Evolutionary conservation across 1,140 invertebrate species (phyloP).

Genomic region (Ceratina calcarata): DNA sequence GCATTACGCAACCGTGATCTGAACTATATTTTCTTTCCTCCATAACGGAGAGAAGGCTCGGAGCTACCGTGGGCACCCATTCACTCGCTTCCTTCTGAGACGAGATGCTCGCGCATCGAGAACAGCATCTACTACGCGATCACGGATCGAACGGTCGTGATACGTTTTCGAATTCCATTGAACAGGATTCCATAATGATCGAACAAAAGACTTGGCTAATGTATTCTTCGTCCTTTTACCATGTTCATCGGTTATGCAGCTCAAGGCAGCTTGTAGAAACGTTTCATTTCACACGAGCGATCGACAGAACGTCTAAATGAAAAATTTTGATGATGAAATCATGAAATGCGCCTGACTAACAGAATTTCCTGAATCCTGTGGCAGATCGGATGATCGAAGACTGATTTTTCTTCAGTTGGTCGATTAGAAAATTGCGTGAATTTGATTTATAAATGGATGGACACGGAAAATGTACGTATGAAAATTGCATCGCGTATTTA

Average conservation of each 20-base stretch:
- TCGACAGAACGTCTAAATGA: background rate
- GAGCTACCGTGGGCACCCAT: conserved; percentile 58
- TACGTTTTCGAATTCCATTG: conserved; percentile 44
- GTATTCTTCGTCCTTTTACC: conserved; percentile 11
- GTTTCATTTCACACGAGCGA: conserved; percentile 29
- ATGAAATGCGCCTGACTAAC: no score
- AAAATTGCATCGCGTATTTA: conserved; percentile 35
- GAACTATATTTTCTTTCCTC: conserved; percentile 63
- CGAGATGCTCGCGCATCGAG: conserved; percentile 33
- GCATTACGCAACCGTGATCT: conserved; percentile 57
- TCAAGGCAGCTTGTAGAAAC: background rate
- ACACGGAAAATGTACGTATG: background rate
- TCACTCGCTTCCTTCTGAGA: conserved; percentile 46
- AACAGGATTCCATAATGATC: background rate
- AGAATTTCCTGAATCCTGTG: no score
- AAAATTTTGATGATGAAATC: no score
- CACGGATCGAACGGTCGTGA: conserved; percentile 32
- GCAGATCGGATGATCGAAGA: no score
- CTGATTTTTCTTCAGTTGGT: no score
- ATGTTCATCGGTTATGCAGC: background rate
- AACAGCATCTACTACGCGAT: conserved; percentile 6
- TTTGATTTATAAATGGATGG: no score
- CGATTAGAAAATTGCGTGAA: no score
- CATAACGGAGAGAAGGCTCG: conserved; percentile 29
- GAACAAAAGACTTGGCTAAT: background rate